Conservation (phyloP, 2,113 vertebrate genomes). For the Plecturocebus donacophilus region DNA sequence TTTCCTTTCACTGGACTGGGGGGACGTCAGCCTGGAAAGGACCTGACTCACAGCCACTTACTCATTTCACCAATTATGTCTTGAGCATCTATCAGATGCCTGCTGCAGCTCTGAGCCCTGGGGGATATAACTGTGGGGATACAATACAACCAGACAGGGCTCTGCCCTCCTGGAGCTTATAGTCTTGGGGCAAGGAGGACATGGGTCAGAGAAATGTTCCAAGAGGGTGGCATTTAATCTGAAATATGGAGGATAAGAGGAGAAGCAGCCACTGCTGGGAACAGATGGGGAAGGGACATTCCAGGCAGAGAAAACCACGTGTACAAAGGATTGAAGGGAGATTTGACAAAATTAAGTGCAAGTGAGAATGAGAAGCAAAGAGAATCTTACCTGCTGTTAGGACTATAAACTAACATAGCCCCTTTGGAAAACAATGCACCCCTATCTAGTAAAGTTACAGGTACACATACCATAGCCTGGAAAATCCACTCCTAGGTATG, state of each 20-base stretch:
- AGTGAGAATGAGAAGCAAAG: neutral
- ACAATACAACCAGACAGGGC: too few relatives aligned
- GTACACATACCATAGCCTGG: fast-evolving
- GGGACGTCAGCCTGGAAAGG: neutral
- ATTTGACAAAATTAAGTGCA: neutral
- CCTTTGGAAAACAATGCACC: neutral
- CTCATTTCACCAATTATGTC: neutral
- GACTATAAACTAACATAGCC: neutral
- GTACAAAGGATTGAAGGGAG: neutral
- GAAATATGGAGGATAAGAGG: neutral
- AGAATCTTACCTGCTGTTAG: neutral
- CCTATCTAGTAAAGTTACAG: neutral
- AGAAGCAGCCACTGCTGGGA: neutral
- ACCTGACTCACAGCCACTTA: neutral
- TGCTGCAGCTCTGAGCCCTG: fast-evolving
- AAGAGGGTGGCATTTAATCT: neutral
- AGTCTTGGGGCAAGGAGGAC: neutral
- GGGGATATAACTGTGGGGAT: neutral
- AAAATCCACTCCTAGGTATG: neutral
- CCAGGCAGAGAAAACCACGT: neutral
- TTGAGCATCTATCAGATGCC: neutral
- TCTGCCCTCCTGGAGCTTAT: neutral
- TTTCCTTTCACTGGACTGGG: neutral
- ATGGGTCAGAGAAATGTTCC: neutral
- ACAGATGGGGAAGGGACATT: neutral